Evolutionary conservation across 2,797 vertebrate genomes (phyloP).

Genomic region (Acanthurus tractus): DNA sequence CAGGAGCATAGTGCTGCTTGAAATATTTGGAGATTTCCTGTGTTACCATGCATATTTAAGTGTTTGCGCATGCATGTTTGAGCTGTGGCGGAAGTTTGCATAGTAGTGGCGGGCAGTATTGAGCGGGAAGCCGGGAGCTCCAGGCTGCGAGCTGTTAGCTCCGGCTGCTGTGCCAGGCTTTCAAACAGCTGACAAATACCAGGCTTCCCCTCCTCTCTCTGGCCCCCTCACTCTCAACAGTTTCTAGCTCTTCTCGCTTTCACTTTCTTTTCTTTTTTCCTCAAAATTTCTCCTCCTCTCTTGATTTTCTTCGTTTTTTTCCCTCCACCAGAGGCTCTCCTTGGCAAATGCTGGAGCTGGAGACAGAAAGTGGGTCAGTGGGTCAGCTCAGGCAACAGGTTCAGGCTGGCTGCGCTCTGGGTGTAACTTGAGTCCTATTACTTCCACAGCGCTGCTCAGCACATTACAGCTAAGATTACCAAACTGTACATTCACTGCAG

Average conservation of each 20-base stretch:
- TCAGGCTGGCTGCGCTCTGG: conserved; percentile 64
- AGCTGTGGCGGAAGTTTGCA: conserved; percentile 65
- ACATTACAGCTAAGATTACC: conserved; percentile 36
- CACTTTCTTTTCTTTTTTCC: conserved; percentile 43
- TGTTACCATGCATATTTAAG: conserved; percentile 47
- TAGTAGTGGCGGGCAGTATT: conserved; percentile 70
- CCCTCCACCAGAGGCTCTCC: conserved; percentile 64
- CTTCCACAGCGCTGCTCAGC: conserved; percentile 40
- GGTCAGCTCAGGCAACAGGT: conserved; percentile 82
- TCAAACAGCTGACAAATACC: conserved; percentile 69
- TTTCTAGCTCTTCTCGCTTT: conserved; percentile 43
- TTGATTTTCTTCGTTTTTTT: conserved; percentile 40
- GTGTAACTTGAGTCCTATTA: conserved; percentile 72
- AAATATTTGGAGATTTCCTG: conserved; percentile 47
- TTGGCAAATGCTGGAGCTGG: conserved; percentile 60
- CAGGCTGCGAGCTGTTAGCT: conserved; percentile 62
- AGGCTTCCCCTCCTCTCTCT: conserved; percentile 47
- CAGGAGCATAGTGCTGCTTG: background rate
- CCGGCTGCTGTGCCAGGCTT: conserved; percentile 58
- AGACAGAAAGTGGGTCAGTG: conserved; percentile 88
- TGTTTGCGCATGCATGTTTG: conserved; percentile 45
- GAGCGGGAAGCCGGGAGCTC: conserved; percentile 74
- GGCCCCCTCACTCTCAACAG: conserved; percentile 4
- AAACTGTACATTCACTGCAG: conserved; percentile 44
- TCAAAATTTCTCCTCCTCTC: conserved; percentile 20